Conservation (phyloP, 2,888 invertebrate genomes). For the Pheosia gnoma region DNA sequence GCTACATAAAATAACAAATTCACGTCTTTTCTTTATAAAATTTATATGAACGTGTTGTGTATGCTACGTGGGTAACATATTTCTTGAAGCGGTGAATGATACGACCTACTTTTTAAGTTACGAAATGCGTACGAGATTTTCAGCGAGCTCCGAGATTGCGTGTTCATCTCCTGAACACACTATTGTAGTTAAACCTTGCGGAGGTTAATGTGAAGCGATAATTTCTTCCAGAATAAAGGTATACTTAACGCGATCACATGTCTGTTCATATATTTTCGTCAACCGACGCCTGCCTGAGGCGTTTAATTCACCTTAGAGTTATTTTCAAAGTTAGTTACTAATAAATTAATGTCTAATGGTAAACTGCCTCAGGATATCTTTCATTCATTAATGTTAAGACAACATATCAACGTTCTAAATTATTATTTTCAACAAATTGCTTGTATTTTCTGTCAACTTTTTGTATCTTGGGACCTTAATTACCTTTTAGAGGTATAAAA, state of each 20-base stretch:
- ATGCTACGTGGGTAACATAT: neutral
- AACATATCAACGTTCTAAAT: neutral
- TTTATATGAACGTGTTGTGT: constrained; percentile 9
- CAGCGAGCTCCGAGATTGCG: constrained; percentile 28
- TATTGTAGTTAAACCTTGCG: constrained; percentile 26
- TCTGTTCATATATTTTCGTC: constrained; percentile 13
- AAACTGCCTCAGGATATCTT: constrained; percentile 8
- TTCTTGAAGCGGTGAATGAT: neutral
- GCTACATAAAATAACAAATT: constrained; percentile 15
- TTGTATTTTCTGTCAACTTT: too few species aligned
- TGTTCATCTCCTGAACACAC: constrained; percentile 41
- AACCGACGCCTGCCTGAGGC: constrained; percentile 10
- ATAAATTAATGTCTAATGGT: constrained; percentile 16
- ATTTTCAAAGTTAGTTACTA: constrained; percentile 21
- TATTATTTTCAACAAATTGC: neutral
- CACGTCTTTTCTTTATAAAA: constrained; percentile 12
- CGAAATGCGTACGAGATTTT: constrained; percentile 20
- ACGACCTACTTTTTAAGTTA: constrained; percentile 8
- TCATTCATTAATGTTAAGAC: constrained; percentile 18
- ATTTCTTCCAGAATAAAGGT: constrained; percentile 6
- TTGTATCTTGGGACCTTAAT: neutral
- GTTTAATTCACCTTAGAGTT: constrained; percentile 21
- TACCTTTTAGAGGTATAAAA: neutral
- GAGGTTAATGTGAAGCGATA: constrained; percentile 22
- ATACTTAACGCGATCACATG: constrained; percentile 1